Evolutionary conservation across 2,113 vertebrate species (phyloP).

Genomic region (Sisor rabdophorus): DNA sequence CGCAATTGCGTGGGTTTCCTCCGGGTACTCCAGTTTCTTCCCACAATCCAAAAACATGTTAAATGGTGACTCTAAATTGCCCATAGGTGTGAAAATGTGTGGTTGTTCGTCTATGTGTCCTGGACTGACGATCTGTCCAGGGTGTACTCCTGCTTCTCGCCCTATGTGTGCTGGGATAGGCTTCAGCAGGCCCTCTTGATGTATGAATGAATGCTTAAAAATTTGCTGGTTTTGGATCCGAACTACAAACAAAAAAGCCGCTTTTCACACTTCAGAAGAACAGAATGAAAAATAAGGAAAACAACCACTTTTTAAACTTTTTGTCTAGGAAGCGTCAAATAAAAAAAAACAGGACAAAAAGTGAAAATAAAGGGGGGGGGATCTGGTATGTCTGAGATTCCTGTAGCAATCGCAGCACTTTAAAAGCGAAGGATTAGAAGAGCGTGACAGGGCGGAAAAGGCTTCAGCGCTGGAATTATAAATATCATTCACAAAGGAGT

Average conservation of each 20-base stretch:
- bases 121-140: too few relatives aligned
- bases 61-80: too few relatives aligned
- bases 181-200: too few relatives aligned
- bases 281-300: background rate
- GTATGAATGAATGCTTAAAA: too few relatives aligned
- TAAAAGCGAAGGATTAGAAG: conserved; percentile 57
- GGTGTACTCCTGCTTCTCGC: too few relatives aligned
- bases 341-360: background rate
- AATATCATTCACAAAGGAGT: conserved; percentile 68
- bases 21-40: too few relatives aligned
- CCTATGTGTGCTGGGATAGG: too few relatives aligned
- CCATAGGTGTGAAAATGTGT: too few relatives aligned
- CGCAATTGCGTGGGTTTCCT: too few relatives aligned
- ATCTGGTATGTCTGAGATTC: conserved; percentile 37
- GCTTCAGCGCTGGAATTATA: conserved; percentile 52
- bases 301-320: background rate
- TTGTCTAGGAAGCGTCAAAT: background rate
- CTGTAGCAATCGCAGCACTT: conserved; percentile 53
- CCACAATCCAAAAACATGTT: too few relatives aligned
- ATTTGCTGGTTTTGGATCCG: too few relatives aligned
- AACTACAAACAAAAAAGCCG: background rate
- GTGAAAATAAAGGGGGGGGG: conserved; percentile 4
- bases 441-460: conserved; percentile 53
- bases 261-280: background rate
- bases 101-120: too few relatives aligned